These are phyloP conservation scores for Hoplostethus mediterraneus DNA, from an alignment of 2,797 vertebrate species.

Conservation along the genomic window DNA sequence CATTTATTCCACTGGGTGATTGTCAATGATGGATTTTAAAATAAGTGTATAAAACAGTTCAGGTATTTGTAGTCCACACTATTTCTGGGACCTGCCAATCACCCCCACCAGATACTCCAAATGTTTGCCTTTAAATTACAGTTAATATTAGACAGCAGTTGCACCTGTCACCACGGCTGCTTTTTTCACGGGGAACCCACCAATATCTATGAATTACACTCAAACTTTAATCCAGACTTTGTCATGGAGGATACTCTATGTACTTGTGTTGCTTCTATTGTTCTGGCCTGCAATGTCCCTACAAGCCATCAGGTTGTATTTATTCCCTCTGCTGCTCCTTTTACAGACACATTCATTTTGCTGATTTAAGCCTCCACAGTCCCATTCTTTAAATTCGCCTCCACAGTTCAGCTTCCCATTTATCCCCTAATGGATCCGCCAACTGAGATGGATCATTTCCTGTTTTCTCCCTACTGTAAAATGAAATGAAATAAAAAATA, in stretches of 20 bases:
- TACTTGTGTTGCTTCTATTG: conserved; percentile 4
- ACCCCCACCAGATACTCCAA: not conserved
- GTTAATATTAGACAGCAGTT: conserved; percentile 9
- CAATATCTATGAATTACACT: not conserved
- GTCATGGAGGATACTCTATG: not conserved
- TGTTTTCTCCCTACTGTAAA: conserved; percentile 12
- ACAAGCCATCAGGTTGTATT: conserved; percentile 30
- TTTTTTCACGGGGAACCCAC: conserved; percentile 4
- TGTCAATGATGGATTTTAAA: conserved; percentile 25
- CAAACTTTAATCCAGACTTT: conserved; percentile 5
- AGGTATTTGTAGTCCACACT: conserved; percentile 15
- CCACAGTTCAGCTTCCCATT: conserved; percentile 1
- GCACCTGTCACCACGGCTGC: conserved; percentile 5
- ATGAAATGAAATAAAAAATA: conserved; percentile 13
- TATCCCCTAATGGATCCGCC: conserved; percentile 33
- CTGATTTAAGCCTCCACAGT: conserved; percentile 38
- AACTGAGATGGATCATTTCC: conserved; percentile 19
- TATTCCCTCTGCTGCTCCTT: conserved; percentile 15
- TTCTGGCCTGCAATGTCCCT: conserved; percentile 18
- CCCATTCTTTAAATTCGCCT: conserved; percentile 34
- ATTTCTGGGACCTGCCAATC: conserved; percentile 32
- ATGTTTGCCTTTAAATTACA: conserved; percentile 19
- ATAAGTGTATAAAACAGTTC: not conserved
- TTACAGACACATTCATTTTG: conserved; percentile 43
- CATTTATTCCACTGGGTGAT: conserved; percentile 12